Evolutionary conservation across 2,888 invertebrate genomes (phyloP).

Genomic region (Osmoderma eremita): DNA sequence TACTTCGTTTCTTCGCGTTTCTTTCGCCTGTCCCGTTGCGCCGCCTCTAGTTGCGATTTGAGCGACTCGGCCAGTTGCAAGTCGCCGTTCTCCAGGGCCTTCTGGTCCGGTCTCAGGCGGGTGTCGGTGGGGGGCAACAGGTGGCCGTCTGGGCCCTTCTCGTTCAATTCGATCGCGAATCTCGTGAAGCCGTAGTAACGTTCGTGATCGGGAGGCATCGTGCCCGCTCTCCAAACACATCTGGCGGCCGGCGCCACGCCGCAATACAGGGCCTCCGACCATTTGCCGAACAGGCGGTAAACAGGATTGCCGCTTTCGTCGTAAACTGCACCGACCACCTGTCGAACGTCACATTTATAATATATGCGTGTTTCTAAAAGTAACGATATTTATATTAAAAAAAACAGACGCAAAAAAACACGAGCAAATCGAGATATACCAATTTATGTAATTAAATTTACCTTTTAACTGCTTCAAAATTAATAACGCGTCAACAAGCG

Average conservation of each 20-base stretch:
- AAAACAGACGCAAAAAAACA: too few species aligned
- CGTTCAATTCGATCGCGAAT: conserved; percentile 87
- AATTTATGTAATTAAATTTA: too few species aligned
- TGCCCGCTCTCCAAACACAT: conserved; percentile 83
- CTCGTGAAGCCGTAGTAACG: conserved; percentile 85
- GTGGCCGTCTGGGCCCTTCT: conserved; percentile 73
- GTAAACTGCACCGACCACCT: conserved; percentile 70
- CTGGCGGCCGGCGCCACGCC: conserved; percentile 78
- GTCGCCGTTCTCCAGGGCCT: conserved; percentile 80
- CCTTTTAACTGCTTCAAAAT: too few species aligned
- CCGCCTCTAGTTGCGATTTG: conserved; percentile 78
- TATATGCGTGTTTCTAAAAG: too few species aligned
- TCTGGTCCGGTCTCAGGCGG: conserved; percentile 78
- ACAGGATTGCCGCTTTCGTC: conserved; percentile 69
- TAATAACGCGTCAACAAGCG: too few species aligned
- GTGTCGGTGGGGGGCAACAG: conserved; percentile 80
- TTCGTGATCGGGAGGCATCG: conserved; percentile 83
- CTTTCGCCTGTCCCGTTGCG: conserved; percentile 77
- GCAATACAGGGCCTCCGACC: conserved; percentile 83
- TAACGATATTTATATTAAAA: too few species aligned
- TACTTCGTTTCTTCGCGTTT: conserved; percentile 68
- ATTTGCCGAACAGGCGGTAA: conserved; percentile 77
- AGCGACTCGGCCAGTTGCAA: conserved; percentile 76
- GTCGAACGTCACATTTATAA: conserved; percentile 18
- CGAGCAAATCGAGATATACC: too few species aligned